Percentiles rank a stretch among this genome's conserved stretches.
Conservation (phyloP, 2,797 vertebrate genomes). For the Acipenser ruthenus region DNA sequence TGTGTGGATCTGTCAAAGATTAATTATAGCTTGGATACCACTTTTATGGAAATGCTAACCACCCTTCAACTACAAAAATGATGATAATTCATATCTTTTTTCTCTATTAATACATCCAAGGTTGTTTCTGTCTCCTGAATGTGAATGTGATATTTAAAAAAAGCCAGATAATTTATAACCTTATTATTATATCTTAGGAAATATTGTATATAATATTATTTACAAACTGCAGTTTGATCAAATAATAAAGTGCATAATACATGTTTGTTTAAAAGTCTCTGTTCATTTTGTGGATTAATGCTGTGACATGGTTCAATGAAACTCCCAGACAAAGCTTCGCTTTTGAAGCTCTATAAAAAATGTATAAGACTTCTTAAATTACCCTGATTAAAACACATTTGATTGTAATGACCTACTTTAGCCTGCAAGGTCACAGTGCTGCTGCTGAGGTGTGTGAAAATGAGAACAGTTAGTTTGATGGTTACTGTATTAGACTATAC, state of each 20-base stretch:
- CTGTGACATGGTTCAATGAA: conserved; percentile 25
- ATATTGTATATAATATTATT: conserved; percentile 3
- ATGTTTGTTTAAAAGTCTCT: conserved; percentile 16
- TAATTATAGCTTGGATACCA: conserved; percentile 35
- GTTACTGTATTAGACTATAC: too few relatives aligned
- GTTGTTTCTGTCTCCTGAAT: conserved; percentile 43
- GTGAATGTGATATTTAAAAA: conserved; percentile 49
- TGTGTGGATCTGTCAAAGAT: conserved; percentile 81
- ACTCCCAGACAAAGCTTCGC: conserved; percentile 21
- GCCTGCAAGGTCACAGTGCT: not conserved
- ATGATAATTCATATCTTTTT: not conserved
- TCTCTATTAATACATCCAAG: conserved; percentile 33
- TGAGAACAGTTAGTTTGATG: too few relatives aligned
- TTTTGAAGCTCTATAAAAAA: conserved; percentile 27
- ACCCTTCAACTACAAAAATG: not conserved
- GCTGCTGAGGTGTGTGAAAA: too few relatives aligned
- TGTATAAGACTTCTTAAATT: conserved; percentile 17
- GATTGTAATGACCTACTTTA: conserved; percentile 29
- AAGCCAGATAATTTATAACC: conserved; percentile 34
- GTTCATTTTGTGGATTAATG: conserved; percentile 16
- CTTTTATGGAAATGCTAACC: conserved; percentile 5
- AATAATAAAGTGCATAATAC: not conserved
- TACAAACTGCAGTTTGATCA: not conserved
- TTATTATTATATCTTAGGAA: conserved; percentile 23
- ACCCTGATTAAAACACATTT: conserved; percentile 26